Percentiles rank a stretch among this genome's conserved stretches.
Conservation (phyloP, 2,797 vertebrate species). For the Gymnocypris eckloni region DNA sequence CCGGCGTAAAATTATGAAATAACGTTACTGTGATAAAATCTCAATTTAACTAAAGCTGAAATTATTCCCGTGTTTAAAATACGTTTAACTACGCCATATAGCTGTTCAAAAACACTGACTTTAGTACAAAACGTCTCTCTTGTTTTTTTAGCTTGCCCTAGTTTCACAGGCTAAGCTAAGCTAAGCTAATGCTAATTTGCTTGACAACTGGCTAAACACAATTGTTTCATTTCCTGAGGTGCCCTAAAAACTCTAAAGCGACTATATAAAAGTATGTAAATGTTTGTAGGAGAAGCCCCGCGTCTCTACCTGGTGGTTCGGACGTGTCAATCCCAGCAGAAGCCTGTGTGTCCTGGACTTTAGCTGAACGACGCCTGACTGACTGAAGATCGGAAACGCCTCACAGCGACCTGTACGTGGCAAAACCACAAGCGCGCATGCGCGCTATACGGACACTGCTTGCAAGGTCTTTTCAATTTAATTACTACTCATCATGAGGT, state of each 20-base stretch:
- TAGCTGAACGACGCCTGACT: constrained; percentile 36
- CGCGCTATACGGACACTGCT: constrained; percentile 1
- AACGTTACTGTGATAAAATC: not conserved
- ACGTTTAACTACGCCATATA: not conserved
- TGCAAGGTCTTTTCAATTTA: not conserved
- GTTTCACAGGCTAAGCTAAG: constrained; percentile 58
- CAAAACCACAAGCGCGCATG: constrained; percentile 59
- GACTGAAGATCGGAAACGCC: constrained; percentile 49
- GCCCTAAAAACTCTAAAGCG: not conserved
- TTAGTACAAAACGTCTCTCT: not conserved
- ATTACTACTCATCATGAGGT: not conserved
- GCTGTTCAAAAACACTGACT: not conserved
- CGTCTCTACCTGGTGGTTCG: constrained; percentile 70
- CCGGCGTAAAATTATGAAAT: not conserved
- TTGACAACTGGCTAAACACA: not conserved
- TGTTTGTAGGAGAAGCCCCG: not conserved
- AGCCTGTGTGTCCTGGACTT: constrained; percentile 61
- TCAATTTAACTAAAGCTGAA: not conserved
- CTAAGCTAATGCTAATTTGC: constrained; percentile 60
- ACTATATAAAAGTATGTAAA: not conserved
- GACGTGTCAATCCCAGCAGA: constrained; percentile 70
- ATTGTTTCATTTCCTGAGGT: not conserved
- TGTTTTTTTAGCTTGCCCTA: constrained; percentile 48
- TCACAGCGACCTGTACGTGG: constrained; percentile 78
- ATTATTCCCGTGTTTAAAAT: not conserved